Evolutionary conservation across 2,113 vertebrate genomes (phyloP).

Genomic region (Reinhardtius hippoglossoides): DNA sequence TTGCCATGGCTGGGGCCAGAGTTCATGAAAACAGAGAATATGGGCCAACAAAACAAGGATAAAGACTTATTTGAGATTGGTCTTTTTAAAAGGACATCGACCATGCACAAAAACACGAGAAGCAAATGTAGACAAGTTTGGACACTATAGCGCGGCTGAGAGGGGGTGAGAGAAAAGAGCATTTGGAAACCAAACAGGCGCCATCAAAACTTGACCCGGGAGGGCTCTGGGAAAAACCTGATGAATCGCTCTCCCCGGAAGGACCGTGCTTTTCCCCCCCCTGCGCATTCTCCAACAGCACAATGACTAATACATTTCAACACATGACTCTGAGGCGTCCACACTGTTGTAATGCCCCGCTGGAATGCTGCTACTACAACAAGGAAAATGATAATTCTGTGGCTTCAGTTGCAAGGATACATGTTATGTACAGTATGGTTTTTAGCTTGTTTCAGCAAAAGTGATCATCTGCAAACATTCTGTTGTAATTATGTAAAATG

Average conservation of each 20-base stretch:
- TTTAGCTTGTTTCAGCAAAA: background rate
- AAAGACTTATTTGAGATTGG: slow-evolving; percentile 97
- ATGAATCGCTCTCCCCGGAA: slow-evolving; percentile 94
- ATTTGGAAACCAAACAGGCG: slow-evolving; percentile 97
- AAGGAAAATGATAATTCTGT: slow-evolving; percentile 35
- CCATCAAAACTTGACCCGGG: slow-evolving; percentile 97
- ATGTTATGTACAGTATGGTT: background rate
- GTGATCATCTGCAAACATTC: too few species aligned
- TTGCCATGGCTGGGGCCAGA: slow-evolving; percentile 99
- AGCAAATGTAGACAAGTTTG: slow-evolving; percentile 98
- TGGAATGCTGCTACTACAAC: slow-evolving; percentile 82
- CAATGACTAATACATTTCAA: slow-evolving; percentile 93
- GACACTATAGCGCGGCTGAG: slow-evolving; percentile 91
- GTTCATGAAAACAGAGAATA: slow-evolving; percentile 99
- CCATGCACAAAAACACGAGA: slow-evolving; percentile 96
- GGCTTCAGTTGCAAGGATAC: slow-evolving; percentile 5
- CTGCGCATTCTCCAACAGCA: slow-evolving; percentile 86
- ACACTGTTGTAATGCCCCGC: slow-evolving; percentile 86
- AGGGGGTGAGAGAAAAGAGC: slow-evolving; percentile 86
- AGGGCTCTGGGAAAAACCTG: slow-evolving; percentile 99
- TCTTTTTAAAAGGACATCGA: slow-evolving; percentile 97
- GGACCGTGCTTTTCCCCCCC: slow-evolving; percentile 84
- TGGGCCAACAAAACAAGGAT: slow-evolving; percentile 98
- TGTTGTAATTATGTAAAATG: background rate
- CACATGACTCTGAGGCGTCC: slow-evolving; percentile 90